Evolutionary conservation across 2,113 vertebrate species (phyloP), one percentile per base, ranked within the genome.

Genomic region (Tricholaema leucomelas): DNA sequence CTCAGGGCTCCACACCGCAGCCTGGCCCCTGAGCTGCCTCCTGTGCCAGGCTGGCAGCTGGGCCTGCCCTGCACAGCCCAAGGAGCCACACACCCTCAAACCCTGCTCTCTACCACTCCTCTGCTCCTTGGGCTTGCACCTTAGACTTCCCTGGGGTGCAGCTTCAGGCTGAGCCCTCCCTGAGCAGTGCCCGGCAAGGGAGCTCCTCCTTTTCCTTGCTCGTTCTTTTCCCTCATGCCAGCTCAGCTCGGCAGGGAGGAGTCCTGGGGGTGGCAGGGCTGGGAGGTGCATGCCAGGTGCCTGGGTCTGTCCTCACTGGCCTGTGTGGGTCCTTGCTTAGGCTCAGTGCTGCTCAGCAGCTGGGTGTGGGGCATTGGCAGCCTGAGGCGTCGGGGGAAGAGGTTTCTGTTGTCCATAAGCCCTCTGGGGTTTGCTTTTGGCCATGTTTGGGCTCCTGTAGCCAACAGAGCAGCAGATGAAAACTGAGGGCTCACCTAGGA

Each of bases 351-450:
- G 5, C 67, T 55, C 63, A 35, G 65, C 5, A 48, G 23, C 9
- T 46, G 12, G 27, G 3, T 4, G 5, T 10, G 2, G 15, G 24
- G 21, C n/a, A 7, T 44, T 27, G 23, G 5, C 31, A 10, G 9
- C 5, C 67, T 0, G 1, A 75, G 25, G 4, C 2, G 1, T 21
- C 1, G 4, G 5, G 36, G n/a, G 64, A 61, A 85, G 28, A 55
- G 58, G 15, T 42, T 24, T 4, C 48, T 50, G 21, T 50, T 50
- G 48, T 23, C 24, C 6, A 44, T 44, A 23, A 12, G 24, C 54
- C 50, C 30, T 74, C 77, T 65, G 18, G 3, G 28, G 2, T 31
- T 44, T 7, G 1, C 10, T 87, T 73, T 79, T 35, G 69, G 55
- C 48, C 23, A 24, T 8, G n/a, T 20, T 71, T 21, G 75, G 54